Evolutionary conservation across 2,888 invertebrate genomes (phyloP), one percentile per base, ranked within the genome.

Genomic region (Mimumesa dahlbomi): DNA sequence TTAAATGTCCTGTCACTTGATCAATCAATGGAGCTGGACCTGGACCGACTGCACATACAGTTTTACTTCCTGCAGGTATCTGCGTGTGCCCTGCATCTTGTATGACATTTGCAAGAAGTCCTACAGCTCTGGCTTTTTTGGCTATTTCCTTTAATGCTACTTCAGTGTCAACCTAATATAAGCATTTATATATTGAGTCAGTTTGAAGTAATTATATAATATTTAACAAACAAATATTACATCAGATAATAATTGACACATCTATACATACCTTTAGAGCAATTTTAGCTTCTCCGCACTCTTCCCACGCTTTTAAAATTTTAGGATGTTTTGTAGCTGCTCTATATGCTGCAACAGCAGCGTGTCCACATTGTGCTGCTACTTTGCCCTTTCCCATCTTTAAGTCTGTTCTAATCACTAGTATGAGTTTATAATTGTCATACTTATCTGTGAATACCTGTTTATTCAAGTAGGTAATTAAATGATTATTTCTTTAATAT

Each of bases 311-410:
- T 75, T 89, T 89, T 31, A 94, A 85, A 1, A 93, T 89, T 50
- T 92, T 91, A 0, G 94, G 94, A 77, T 94, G 92, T 61, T 90
- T 91, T 43, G 91, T 89, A 0, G 94, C 93, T 81, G 93, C 93
- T 75, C 95, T 95, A 83, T 95, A 97, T 0, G 95, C 96, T 11
- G 94, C 94, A 0, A 98, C 95, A 0, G 97, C 95, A n/a, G 96
- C 98, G 88, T 98, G 98, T n/a, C 95, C 93, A 90, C 97, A 97
- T 89, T 98, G 98, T 0, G 98, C 96, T 2, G 96, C 98, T 38
- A 96, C 94, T 91, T 98, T 98, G 0, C 98, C 97, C 91, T 97
- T 97, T 11, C 96, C 95, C 98, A 98, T 98, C 89, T 96, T 96
- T 2, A 98, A 90, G 84, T 98, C 98, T 85, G 94, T 96, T 82